Base-by-base conservation (phyloP, 2,113 vertebrate species). In the Osmerus mordax region DNA sequence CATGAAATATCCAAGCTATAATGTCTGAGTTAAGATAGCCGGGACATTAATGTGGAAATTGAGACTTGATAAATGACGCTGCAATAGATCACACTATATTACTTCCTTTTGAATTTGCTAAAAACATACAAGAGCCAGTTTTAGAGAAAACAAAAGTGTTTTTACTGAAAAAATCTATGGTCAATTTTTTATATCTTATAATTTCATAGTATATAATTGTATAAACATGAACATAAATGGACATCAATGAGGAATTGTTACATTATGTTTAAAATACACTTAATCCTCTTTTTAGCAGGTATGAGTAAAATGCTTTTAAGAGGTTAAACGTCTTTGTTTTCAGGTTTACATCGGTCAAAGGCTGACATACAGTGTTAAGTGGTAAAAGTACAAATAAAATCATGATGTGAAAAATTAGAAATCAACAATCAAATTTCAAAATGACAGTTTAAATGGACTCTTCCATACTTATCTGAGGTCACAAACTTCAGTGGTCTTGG, bases 131-230 rank as follows among this genome's bases (percentile, higher is more conserved):
- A 5, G 72, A 80, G 69, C n/a, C 15, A n/a, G 75, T 87, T 87
- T 28, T 83, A 84, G 79, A 82, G 73, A 71, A 79, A 66, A 90
- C 88, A 83, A 87, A 90, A 86, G 71, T 68, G 75, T 77, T 83
- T 94, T 87, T 91, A 91, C 90, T 92, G 87, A 86, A 90, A 91
- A 81, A 87, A 89, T 84, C 91, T 88, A 92, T 89, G 92, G 88
- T 90, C 85, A 89, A 83, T 91, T 91, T 79, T 90, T 90, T 86
- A 85, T 78, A 83, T 83, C 77, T 88, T 93, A 89, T 87, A 92
- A 89, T 91, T 91, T 95, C 90, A 94, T 91, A 91, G 87, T 87
- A 93, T 89, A 93, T 92, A 92, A 92, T 89, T 89, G 84, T 92
- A 91, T 92, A 93, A 88, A 91, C 90, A 94, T 86, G 87, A 90